phyloP scores from a whole-genome alignment of 2,888 invertebrate genomes.

The Lepidochrysops patricia region DNA sequence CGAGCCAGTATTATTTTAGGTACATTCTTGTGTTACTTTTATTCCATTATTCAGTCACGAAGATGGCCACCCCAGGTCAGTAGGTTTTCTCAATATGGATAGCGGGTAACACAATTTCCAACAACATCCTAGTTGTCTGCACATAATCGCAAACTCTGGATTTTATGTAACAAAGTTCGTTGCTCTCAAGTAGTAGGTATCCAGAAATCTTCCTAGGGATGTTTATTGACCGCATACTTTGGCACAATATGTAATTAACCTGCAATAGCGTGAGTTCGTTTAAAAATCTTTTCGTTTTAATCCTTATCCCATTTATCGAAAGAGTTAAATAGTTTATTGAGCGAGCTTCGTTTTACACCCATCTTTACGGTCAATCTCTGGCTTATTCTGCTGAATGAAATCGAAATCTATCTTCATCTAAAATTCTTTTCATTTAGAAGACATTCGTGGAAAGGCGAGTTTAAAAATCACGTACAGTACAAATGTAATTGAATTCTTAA shows the following conservation, averaged over 20 bases:
- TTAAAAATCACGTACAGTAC: conserved; percentile 7
- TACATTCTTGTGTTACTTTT: no score
- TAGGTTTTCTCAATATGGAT: background rate
- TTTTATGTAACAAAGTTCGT: background rate
- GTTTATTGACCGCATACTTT: background rate
- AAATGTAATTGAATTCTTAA: conserved; percentile 22
- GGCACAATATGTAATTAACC: background rate
- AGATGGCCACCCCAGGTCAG: background rate
- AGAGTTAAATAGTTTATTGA: background rate
- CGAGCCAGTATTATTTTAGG: no score
- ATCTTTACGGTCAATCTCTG: background rate
- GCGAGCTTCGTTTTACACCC: background rate
- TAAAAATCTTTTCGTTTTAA: background rate
- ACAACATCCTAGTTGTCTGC: background rate
- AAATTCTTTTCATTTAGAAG: background rate
- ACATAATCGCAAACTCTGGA: background rate
- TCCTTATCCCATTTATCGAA: background rate
- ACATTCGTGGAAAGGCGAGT: background rate
- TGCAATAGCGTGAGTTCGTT: background rate
- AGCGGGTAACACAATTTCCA: background rate
- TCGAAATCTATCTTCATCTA: background rate
- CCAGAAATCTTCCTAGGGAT: background rate
- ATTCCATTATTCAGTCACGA: background rate
- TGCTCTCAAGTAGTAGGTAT: background rate
- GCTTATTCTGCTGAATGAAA: background rate